A percentile compares a stretch with the other conserved stretches of the same genome.
Conservation (phyloP, 2,797 vertebrate genomes). For the Nannoperca obscura region DNA sequence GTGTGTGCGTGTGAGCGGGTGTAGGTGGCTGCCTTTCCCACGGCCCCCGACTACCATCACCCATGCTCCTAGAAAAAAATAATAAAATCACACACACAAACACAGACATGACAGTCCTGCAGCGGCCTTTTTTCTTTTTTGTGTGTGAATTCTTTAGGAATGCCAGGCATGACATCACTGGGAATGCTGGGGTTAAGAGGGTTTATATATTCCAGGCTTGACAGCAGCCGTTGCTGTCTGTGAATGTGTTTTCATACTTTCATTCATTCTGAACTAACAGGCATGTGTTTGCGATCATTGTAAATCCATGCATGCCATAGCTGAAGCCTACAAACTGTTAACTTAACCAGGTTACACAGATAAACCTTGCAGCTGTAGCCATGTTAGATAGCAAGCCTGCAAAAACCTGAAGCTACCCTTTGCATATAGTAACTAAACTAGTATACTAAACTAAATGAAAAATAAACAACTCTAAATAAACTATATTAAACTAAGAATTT, state of each 20-base stretch:
- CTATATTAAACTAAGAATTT: background rate
- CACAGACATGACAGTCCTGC: conserved; percentile 38
- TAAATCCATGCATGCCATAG: background rate
- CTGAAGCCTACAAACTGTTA: background rate
- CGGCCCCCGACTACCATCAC: conserved; percentile 59
- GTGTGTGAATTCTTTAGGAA: conserved; percentile 59
- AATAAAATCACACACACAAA: conserved; percentile 35
- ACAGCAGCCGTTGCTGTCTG: conserved; percentile 53
- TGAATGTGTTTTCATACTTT: conserved; percentile 32
- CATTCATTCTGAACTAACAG: conserved; percentile 48
- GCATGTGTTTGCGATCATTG: background rate
- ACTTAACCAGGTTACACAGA: background rate
- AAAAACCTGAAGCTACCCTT: background rate
- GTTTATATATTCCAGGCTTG: conserved; percentile 50
- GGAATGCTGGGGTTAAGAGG: conserved; percentile 37
- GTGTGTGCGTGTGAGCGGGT: conserved; percentile 25
- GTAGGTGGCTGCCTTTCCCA: conserved; percentile 80
- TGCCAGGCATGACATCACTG: conserved; percentile 66
- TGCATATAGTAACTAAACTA: background rate
- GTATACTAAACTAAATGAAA: background rate
- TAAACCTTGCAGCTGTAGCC: background rate
- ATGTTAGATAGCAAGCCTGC: no score
- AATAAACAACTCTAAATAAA: background rate
- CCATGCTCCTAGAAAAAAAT: conserved; percentile 39
- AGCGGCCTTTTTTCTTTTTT: background rate